Evolutionary conservation across 2,888 invertebrate species (phyloP), one percentile per base, ranked within the genome.

Genomic region (Tipula confusa): DNA sequence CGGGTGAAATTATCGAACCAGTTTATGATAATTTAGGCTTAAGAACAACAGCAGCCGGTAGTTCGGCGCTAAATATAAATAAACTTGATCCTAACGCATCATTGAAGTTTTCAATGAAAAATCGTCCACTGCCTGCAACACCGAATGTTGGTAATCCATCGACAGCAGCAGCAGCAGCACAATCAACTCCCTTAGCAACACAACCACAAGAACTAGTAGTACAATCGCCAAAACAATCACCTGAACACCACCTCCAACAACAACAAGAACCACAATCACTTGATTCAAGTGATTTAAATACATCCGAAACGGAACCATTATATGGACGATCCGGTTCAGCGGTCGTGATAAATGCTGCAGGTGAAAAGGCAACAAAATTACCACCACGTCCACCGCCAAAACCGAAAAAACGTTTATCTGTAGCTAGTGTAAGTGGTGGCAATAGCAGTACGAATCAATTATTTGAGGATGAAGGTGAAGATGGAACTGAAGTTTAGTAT

Each of bases 401-500:
- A 86, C 95, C 95, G 83, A 95, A 95, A 90, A 95, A 95, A 91
- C 93, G 94, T 86, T 91, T 92, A 15, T 91, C 92, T 83, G 91
- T 93, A 4, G 92, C 87, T 84, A 88, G 88, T 84, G 87, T 87
- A 84, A 88, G 88, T 79, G 88, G 88, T 83, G 85, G 84, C 29
- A 33, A 82, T 29, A 88, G 88, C 64, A 93, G 89, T 84, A 93
- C 92, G 86, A 95, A 95, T 86, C 95, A 95, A 84, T 89, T 96
- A 85, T 96, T 95, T 87, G 96, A 96, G 88, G 96, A 96, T 88
- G 96, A 96, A 89, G 95, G 95, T 31, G 96, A 96, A 88, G 96
- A 96, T 86, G 96, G 96, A 86, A 96, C 96, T 86, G 96, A 96
- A 91, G 96, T 96, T 91, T 95, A 89, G 87, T 93, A 38, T 29